Evolutionary conservation across 2,797 vertebrate species (phyloP), one percentile per base, ranked within the genome.

Genomic region (Cottoperca gobio): DNA sequence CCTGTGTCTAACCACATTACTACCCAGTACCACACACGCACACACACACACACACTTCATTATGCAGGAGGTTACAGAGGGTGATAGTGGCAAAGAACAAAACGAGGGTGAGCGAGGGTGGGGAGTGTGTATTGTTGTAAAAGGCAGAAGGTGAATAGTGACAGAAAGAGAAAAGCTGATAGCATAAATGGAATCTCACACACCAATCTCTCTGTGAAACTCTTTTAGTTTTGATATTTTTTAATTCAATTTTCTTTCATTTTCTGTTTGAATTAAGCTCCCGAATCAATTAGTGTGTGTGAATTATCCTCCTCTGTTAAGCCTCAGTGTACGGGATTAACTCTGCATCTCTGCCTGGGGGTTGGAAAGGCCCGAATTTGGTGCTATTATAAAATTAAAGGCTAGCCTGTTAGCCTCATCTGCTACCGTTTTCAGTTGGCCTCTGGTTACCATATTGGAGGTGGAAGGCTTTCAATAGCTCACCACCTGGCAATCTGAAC

Each of bases 241-340:
- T 13, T 35, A 8, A 79, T 79, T 81, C n/a, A 67, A 70, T 82
- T 82, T 78, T 35, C 43, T 70, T 67, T 72, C 19, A 64, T 59
- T 83, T 83, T 83, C 39, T 55, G 67, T 73, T 33, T 42, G 61
- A 87, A 86, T 76, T 79, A 74, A 70, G 80, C 64, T 62, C 11
- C 76, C 0, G 21, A 73, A 89, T 89, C 79, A 85, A 78, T 89
- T 85, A 82, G n/a, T 65, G 45, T 60, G 17, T 68, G 33, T 75
- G 79, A 78, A 76, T 88, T 65, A 84, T 66, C 67, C 73, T 82
- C 53, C 48, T 72, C 50, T 58, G 79, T 76, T 84, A 83, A 82
- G 62, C 77, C 70, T 61, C 73, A 48, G 17, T 70, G 65, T 79
- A 49, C 42, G 37, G 73, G 76, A 87, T 89, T 85, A 83, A 57